Base-by-base conservation (phyloP, 1,140 invertebrate species). In the Phocides pigmalion region DNA sequence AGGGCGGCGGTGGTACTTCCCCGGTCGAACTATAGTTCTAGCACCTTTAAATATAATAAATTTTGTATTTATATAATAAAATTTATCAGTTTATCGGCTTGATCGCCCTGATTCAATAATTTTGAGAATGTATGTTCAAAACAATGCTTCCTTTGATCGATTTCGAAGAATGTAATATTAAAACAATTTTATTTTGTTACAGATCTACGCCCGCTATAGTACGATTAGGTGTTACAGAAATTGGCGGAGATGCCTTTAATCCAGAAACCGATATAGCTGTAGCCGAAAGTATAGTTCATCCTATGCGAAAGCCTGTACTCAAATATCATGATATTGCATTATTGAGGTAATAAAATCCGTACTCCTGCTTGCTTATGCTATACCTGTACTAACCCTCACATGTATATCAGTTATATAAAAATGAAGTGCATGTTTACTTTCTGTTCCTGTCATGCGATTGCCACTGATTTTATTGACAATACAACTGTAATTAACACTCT, bases 281-380 rank as follows among this genome's bases (percentile, higher is more conserved):
- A 32, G 70, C 58, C 1, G 72, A 91, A 2, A 87, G 84, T 42
- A 82, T 91, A 47, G 50, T 70, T 0, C 89, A 93, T 67, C 92
- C 93, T 0, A 59, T 88, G 0, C 42, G 25, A 94, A 94, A 73
- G 79, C 79, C 4, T 68, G 80, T 8, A 82, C 84, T 0, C 66
- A 91, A 91, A 58, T 94, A 95, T 61, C 78, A 94, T 64, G 94
- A 95, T 68, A 88, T 95, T 25, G 93, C 92, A 0, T 70, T 95
- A n/a, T 49, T 95, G 0, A 93, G 89, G 90, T 39, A 39, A 39
- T 3, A 4, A 5, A 39, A n/a, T 35, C 1, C 9, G n/a, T 9
- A 6, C 6, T 22, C 2, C 2, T 22, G 6, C 22, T 3, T 22
- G 3, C 2, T 22, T 6, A 22, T 3, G 6, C 22, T 3, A 22